Percentiles rank a stretch among this genome's conserved stretches.
Evolutionary conservation across 2,888 invertebrate species (phyloP).

Genomic region (Melanostoma mellinum): DNA sequence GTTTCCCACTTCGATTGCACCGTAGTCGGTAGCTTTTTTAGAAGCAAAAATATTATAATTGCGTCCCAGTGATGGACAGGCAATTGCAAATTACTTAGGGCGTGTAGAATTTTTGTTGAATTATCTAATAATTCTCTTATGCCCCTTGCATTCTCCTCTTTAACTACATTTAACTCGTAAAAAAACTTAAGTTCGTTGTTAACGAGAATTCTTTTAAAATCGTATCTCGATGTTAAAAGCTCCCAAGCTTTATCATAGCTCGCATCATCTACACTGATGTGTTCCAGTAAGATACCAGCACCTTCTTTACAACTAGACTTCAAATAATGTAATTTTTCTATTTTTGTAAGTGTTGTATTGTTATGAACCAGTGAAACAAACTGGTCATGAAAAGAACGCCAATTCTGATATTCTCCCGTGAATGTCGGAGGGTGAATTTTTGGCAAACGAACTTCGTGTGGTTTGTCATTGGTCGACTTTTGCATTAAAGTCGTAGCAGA

Average conservation of each 20-base stretch:
- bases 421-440: background rate
- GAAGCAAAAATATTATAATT: background rate
- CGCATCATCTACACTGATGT: background rate
- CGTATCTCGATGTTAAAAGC: background rate
- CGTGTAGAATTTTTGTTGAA: background rate
- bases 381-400: background rate
- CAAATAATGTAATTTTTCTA: background rate
- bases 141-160: background rate
- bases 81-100: background rate
- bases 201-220: background rate
- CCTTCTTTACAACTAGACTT: background rate
- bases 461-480: too few species aligned
- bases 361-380: slow-evolving; percentile 1
- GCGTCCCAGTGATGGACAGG: background rate
- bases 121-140: background rate
- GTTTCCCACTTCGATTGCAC: too few species aligned
- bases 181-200: background rate
- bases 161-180: background rate
- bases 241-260: background rate
- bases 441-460: background rate
- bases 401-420: background rate
- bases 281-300: background rate
- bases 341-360: background rate
- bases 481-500: too few species aligned
- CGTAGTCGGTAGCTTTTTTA: background rate